These are phyloP conservation scores for Drosophila histrio DNA, from an alignment of 2,888 invertebrate species.

Conservation along the genomic window DNA sequence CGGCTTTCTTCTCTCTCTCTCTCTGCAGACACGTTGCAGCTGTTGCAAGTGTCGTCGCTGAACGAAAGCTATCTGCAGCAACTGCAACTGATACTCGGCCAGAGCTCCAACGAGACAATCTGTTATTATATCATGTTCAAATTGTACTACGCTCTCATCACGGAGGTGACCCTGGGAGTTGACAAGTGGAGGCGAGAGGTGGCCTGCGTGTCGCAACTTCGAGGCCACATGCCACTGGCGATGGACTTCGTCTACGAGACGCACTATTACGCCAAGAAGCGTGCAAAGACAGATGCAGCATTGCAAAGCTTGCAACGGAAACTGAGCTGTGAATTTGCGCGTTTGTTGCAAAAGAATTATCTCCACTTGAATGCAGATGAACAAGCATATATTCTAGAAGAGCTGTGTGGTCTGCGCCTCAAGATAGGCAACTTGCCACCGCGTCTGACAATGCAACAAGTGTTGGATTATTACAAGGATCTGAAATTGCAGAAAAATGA, in stretches of 20 bases:
- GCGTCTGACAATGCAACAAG: constrained; percentile 26
- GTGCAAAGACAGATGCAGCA: constrained; percentile 52
- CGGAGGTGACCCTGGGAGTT: constrained; percentile 55
- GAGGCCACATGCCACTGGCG: constrained; percentile 73
- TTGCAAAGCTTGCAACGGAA: constrained; percentile 49
- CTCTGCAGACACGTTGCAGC: constrained; percentile 23
- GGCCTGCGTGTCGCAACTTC: constrained; percentile 64
- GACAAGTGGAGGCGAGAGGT: constrained; percentile 2
- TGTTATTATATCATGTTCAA: constrained; percentile 77
- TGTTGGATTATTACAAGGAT: constrained; percentile 51
- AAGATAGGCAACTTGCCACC: constrained; percentile 75
- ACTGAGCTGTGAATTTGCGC: constrained; percentile 51
- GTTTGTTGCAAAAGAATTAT: constrained; percentile 55
- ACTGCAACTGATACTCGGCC: constrained; percentile 42
- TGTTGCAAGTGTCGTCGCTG: constrained; percentile 59
- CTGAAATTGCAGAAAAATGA: constrained; percentile 44
- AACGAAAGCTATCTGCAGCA: constrained; percentile 55
- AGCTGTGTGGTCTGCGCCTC: constrained; percentile 60
- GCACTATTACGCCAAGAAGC: constrained; percentile 49
- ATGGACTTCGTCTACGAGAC: constrained; percentile 72
- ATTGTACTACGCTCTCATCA: constrained; percentile 62
- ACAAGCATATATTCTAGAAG: constrained; percentile 57
- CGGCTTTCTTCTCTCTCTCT: too few species aligned
- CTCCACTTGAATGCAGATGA: constrained; percentile 54
- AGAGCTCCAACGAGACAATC: constrained; percentile 71